phyloP scores from a whole-genome alignment of 2,888 invertebrate species.

The Nezara viridula region DNA sequence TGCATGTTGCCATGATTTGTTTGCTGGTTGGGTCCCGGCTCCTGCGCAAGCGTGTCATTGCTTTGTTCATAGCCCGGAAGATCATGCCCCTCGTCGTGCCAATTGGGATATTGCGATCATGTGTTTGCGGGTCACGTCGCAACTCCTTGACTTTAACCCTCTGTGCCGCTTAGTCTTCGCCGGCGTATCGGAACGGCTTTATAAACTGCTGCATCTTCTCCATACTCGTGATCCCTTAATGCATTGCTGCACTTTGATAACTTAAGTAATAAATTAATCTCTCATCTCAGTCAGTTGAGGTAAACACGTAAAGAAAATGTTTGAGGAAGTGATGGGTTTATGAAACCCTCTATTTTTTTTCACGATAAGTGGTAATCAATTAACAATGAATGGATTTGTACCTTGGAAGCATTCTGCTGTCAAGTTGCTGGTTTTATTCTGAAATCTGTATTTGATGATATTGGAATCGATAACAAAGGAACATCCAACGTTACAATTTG shows the following conservation, averaged over 20 bases:
- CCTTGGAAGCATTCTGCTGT: too few species aligned
- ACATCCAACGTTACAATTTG: too few species aligned
- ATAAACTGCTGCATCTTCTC: not conserved
- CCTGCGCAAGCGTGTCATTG: slow-evolving; percentile 10
- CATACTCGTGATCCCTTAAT: not conserved
- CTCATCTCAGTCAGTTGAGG: not conserved
- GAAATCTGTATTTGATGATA: too few species aligned
- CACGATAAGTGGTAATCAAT: too few species aligned
- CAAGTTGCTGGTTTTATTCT: too few species aligned
- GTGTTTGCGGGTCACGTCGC: slow-evolving; percentile 37
- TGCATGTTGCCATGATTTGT: slow-evolving; percentile 13
- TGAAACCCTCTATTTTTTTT: too few species aligned
- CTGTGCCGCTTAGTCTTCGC: not conserved
- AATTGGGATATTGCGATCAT: slow-evolving; percentile 45
- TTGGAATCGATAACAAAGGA: too few species aligned
- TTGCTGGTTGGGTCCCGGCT: not conserved
- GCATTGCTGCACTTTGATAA: not conserved
- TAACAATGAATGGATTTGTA: too few species aligned
- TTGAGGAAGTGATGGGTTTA: too few species aligned
- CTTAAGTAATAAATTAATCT: not conserved
- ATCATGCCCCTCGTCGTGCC: slow-evolving; percentile 42
- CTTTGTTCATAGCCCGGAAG: slow-evolving; percentile 26
- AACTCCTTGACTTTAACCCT: not conserved
- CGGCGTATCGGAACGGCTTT: not conserved
- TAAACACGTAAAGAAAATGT: too few species aligned